Evolutionary conservation across 2,797 vertebrate species (phyloP).

Genomic region (Setipinna tenuifilis): DNA sequence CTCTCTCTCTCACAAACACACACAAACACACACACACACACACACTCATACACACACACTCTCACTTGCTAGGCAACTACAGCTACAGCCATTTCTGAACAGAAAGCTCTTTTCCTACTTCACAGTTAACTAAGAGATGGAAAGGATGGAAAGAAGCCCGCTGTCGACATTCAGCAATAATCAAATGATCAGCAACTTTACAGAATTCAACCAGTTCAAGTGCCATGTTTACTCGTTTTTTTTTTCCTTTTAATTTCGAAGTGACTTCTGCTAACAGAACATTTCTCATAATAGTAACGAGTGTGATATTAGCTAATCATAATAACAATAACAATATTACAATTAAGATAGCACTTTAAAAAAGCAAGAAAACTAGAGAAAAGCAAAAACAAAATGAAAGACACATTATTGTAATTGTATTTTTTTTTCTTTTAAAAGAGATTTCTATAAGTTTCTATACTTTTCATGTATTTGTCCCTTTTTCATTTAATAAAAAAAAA

Average conservation of each 20-base stretch:
- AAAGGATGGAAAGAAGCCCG: conserved; percentile 3
- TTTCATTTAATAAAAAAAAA: conserved; percentile 68
- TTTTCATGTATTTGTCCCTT: conserved; percentile 76
- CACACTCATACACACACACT: not conserved
- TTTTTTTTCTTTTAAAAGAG: conserved; percentile 77
- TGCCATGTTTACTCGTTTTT: conserved; percentile 66
- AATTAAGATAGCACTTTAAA: conserved; percentile 80
- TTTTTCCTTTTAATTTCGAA: conserved; percentile 75
- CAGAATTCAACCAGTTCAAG: conserved; percentile 73
- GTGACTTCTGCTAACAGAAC: conserved; percentile 82
- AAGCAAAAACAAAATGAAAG: conserved; percentile 54
- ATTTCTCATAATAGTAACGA: conserved; percentile 79
- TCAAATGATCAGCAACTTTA: conserved; percentile 62
- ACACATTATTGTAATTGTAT: conserved; percentile 42
- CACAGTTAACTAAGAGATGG: conserved; percentile 13
- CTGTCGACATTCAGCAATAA: conserved; percentile 50
- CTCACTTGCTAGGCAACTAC: not conserved
- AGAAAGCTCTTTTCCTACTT: not conserved
- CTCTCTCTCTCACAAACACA: not conserved
- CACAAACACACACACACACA: not conserved
- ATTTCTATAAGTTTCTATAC: conserved; percentile 78
- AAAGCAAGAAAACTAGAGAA: conserved; percentile 47
- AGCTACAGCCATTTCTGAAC: not conserved
- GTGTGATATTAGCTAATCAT: conserved; percentile 81
- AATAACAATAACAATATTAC: conserved; percentile 87